Evolutionary conservation across 1,140 invertebrate genomes (phyloP), one percentile per base, ranked within the genome.

Genomic region (Drosophila tsacasi): DNA sequence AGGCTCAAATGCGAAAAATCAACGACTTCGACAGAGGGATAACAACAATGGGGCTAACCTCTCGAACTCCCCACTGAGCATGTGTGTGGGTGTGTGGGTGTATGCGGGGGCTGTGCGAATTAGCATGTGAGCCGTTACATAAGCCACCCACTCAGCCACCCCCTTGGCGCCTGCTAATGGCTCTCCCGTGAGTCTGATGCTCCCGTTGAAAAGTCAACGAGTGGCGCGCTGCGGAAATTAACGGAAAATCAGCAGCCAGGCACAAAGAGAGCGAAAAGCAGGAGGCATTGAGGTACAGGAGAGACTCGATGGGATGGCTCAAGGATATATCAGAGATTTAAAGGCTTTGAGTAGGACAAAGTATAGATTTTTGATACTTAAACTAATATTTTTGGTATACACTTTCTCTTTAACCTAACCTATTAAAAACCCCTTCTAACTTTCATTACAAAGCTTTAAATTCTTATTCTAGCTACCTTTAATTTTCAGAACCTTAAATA

Each of bases 161-260:
- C 66, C 78, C 85, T 23, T 19, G 42, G 78, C 47, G 82, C 42
- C 59, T 59, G 71, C 85, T 90, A 90, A 90, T 90, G 85, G 85
- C 85, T 82, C 85, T 90, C 85, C 81, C 72, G 85, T 82, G 85
- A 82, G 85, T 68, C 62, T 81, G 71, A 65, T n/a, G 47, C 46
- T 59, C 57, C 64, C 78, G 85, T 90, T 90, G 85, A 90, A 85
- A 90, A 90, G 85, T 90, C 85, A 90, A 90, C 81, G 81, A 90
- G 85, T 90, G 85, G 79, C 85, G 85, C 85, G 86, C 81, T 90
- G 85, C 85, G 85, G 85, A 90, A 90, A 90, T 90, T 90, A 90
- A 90, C 85, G 85, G 82, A 90, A 90, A 90, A 90, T 79, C 86
- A 90, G 86, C 69, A 65, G 69, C 42, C 54, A 49, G 37, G 59